These are phyloP conservation scores for Malthinus flaveolus DNA, from an alignment of 2,888 invertebrate species.

Conservation along the genomic window DNA sequence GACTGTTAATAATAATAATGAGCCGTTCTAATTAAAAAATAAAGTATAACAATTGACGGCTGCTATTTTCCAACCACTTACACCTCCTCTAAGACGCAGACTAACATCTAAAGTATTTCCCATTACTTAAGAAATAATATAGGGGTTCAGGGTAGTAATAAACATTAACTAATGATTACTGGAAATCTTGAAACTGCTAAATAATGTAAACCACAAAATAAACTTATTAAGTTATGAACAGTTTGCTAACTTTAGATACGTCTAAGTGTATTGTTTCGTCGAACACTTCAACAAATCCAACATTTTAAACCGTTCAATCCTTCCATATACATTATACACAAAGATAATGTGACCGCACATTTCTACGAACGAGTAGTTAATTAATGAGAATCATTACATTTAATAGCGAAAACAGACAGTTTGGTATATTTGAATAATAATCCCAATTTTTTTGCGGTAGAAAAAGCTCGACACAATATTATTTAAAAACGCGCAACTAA, in stretches of 20 bases:
- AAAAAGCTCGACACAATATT: constrained; percentile 9
- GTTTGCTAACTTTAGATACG: neutral
- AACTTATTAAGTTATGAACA: neutral
- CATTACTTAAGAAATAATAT: too few species aligned
- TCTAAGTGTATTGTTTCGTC: constrained; percentile 14
- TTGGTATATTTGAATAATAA: constrained; percentile 25
- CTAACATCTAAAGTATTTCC: too few species aligned
- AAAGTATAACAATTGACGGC: too few species aligned
- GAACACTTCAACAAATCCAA: constrained; percentile 19
- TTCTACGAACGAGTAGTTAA: constrained; percentile 27
- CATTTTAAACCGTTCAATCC: neutral
- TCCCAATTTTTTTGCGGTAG: constrained; percentile 20
- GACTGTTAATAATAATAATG: too few species aligned
- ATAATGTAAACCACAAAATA: constrained; percentile 1
- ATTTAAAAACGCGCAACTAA: neutral
- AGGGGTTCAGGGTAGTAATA: neutral
- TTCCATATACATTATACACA: too few species aligned
- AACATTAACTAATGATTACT: neutral
- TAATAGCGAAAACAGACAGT: constrained; percentile 31
- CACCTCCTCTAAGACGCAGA: too few species aligned
- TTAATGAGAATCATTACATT: constrained; percentile 33
- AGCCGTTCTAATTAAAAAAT: neutral
- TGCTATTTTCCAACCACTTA: too few species aligned
- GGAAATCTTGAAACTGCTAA: neutral
- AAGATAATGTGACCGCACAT: constrained; percentile 14